Percentiles rank a stretch among this genome's conserved stretches.
These are phyloP conservation scores for Flexamia atlantica DNA, from an alignment of 2,888 invertebrate species.

Conservation along the genomic window DNA sequence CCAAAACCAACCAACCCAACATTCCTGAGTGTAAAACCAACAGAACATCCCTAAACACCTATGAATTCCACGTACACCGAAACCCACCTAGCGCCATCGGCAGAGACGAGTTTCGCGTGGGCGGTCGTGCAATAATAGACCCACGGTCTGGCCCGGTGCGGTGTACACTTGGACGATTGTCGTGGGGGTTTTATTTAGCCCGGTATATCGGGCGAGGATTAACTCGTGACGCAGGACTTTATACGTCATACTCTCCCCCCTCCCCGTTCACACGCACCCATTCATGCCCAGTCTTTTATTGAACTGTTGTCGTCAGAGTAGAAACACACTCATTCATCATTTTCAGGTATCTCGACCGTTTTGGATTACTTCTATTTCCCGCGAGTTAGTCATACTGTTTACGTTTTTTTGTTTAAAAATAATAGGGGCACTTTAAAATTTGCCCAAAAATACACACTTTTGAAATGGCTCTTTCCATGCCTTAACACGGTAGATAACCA, in stretches of 20 bases:
- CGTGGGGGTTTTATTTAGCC: conserved; percentile 45
- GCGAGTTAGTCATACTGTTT: too few species aligned
- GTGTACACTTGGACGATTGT: not conserved
- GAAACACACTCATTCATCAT: conserved; percentile 16
- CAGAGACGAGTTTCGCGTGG: not conserved
- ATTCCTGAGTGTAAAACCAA: not conserved
- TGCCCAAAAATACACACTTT: too few species aligned
- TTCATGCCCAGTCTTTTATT: conserved; percentile 31
- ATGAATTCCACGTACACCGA: conserved; percentile 7
- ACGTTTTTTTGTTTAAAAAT: too few species aligned
- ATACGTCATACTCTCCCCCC: conserved; percentile 32
- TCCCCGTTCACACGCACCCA: not conserved
- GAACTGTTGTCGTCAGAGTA: conserved; percentile 20
- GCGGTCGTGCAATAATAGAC: conserved; percentile 33
- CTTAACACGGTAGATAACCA: too few species aligned
- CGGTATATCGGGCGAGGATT: conserved; percentile 46
- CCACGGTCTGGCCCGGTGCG: not conserved
- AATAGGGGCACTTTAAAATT: too few species aligned
- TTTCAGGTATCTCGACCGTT: not conserved
- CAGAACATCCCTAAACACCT: not conserved
- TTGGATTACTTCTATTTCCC: too few species aligned
- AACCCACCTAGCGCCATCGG: not conserved
- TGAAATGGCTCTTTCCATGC: too few species aligned
- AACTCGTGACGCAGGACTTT: conserved; percentile 37
- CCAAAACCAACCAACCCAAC: too few species aligned